Base-by-base conservation (phyloP, 1,140 invertebrate genomes). In the Brachionus angularis region DNA sequence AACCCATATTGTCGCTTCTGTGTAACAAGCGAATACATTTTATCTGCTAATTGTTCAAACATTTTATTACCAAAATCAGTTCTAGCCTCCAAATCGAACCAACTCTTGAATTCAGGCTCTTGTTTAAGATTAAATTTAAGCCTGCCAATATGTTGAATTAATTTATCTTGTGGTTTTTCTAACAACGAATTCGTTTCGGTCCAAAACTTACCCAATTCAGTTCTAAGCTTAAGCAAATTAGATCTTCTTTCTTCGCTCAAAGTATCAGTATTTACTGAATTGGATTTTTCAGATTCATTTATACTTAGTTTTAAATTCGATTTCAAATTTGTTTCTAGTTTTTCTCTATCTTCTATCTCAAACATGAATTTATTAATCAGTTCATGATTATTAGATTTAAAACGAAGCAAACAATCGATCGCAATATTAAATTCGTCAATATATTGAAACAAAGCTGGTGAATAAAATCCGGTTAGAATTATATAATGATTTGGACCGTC, bases 401-500 rank as follows among this genome's bases (percentile, higher is more conserved):
- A 53, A 47, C 73, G 74, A 36, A 77, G 72, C 8, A 77, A 62
- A 27, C 72, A 73, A 39, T 78, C 74, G 5, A 80, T 74, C 50
- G 73, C 77, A 58, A 81, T 75, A 1, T 75, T 75, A n/a, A 80
- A 73, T 47, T 80, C 78, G 29, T 76, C 73, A 44, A 82, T 53
- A 5, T 74, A 71, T 33, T 64, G 72, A 42, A 80, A 73, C 18
- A 82, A 55, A 46, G 77, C 74, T n/a, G 79, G 76, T 14, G 78
- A 71, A 71, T 79, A 74, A 72, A 80, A 81, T 21, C 81, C 80
- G 33, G 74, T 72, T 3, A 82, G 72, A 5, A 81, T 50, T 14
- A 81, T 74, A 71, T 82, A 82, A 58, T 78, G 77, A 8, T 79
- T 58, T 7, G 79, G 76, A 14, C 81, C 80, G 75, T 81, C 79